Conservation (phyloP, 2,888 invertebrate species). For the Dicyrtomina minuta region DNA sequence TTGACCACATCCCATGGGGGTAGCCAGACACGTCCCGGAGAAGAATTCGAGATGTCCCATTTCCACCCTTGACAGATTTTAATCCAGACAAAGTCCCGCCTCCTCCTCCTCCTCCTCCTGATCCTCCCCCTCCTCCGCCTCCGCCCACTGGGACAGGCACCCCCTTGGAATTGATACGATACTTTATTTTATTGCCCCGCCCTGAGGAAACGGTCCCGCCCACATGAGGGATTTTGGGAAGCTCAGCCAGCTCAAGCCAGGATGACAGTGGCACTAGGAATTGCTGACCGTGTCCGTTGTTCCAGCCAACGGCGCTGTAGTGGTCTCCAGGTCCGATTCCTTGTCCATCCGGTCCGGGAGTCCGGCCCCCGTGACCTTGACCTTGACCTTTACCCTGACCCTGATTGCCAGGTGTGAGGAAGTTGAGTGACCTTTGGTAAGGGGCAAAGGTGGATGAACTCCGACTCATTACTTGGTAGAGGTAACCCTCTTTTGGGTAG, state of each 20-base stretch:
- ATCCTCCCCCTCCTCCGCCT: no score
- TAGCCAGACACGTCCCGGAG: slow-evolving; percentile 49
- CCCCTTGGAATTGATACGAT: no score
- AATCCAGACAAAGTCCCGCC: slow-evolving; percentile 10
- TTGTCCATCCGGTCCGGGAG: no score
- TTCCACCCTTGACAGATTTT: slow-evolving; percentile 41
- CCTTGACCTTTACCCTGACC: slow-evolving; percentile 31
- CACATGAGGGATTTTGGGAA: slow-evolving; percentile 14
- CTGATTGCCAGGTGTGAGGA: slow-evolving; percentile 29
- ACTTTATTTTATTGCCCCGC: neutral
- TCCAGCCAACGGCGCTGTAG: slow-evolving; percentile 4
- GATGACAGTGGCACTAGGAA: slow-evolving; percentile 53
- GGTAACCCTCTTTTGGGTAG: slow-evolving; percentile 53
- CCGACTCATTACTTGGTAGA: slow-evolving; percentile 52
- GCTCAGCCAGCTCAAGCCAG: slow-evolving; percentile 52
- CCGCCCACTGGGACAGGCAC: no score
- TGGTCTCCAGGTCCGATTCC: no score
- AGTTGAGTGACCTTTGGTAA: slow-evolving; percentile 54
- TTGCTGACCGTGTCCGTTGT: slow-evolving; percentile 45
- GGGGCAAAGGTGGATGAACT: slow-evolving; percentile 54
- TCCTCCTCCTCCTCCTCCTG: no score
- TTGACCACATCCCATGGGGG: slow-evolving; percentile 52
- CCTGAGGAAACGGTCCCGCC: no score
- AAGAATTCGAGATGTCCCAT: slow-evolving; percentile 52
- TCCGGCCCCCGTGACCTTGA: slow-evolving; percentile 24